Evolutionary conservation across 2,888 invertebrate species (phyloP).

Genomic region (Eueremaeus valkanovi): DNA sequence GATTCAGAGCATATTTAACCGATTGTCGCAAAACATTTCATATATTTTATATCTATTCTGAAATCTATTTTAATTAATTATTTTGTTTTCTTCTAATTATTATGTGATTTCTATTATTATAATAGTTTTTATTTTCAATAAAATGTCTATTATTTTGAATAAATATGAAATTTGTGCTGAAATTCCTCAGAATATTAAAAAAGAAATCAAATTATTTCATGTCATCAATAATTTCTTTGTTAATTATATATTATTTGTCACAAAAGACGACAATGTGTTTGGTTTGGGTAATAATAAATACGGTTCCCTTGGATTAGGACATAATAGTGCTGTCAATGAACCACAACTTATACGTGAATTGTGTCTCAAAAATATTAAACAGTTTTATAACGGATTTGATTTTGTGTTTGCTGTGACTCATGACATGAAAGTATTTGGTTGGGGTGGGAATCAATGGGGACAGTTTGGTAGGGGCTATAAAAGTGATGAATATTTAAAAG

Average conservation of each 20-base stretch:
- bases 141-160: too few species aligned
- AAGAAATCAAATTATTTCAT: background rate
- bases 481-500: background rate
- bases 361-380: too few species aligned
- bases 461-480: background rate
- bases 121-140: too few species aligned
- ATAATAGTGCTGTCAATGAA: background rate
- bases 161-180: too few species aligned
- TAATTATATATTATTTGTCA: background rate
- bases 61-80: too few species aligned
- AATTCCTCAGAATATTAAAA: too few species aligned
- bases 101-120: too few species aligned
- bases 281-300: background rate
- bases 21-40: too few species aligned
- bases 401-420: background rate
- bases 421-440: background rate
- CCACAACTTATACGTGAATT: background rate
- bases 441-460: background rate
- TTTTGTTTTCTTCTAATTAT: too few species aligned
- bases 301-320: background rate
- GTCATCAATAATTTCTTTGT: too few species aligned
- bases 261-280: conserved; percentile 4
- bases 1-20: too few species aligned
- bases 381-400: background rate
- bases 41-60: too few species aligned